Evolutionary conservation across 2,797 vertebrate species (phyloP), one percentile per base, ranked within the genome.

Genomic region (Micrastur ruficollis): DNA sequence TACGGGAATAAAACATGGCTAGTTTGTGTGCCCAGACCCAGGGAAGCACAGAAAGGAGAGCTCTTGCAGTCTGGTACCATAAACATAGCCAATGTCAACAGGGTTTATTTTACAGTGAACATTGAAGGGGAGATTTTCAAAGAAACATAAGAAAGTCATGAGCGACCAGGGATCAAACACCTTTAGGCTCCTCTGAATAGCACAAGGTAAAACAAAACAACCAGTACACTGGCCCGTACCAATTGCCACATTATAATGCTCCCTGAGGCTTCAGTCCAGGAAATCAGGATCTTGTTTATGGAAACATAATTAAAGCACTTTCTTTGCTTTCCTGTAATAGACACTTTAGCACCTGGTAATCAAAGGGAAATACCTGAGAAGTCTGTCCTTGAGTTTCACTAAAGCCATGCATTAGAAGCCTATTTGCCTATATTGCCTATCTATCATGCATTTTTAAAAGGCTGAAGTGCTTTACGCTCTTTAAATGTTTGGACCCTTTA

Each of bases 91-190:
- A 56, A 46, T 17, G 56, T 89, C 81, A 90, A 94, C 52, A 71
- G 40, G 21, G 36, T 91, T 91, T 95, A 75, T 68, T 93, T 89
- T 87, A 80, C 29, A 70, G 63, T 22, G 61, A 75, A 79, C 56
- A 80, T 47, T 92, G 82, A 96, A 94, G 38, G 73, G 40, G 8
- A 86, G 52, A 53, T 86, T 87, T 90, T 95, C 88, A 89, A 95
- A 95, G 80, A 90, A 92, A 66, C 9, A 4, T 56, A 71, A 84
- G 80, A 83, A 92, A 96, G 29, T 61, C 82, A 89, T 65, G 78
- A 91, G 59, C 2, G 0, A 50, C 65, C 27, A 73, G 86, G 91
- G 66, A 92, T 92, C 86, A 72, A 90, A 90, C 86, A 90, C 83
- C 67, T 89, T 89, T 65, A 50, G 56, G 46, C 3, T 91, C 34